Evolutionary conservation across 2,113 vertebrate species (phyloP), one percentile per base, ranked within the genome.

Genomic region (Nothoprocta pentlandii): DNA sequence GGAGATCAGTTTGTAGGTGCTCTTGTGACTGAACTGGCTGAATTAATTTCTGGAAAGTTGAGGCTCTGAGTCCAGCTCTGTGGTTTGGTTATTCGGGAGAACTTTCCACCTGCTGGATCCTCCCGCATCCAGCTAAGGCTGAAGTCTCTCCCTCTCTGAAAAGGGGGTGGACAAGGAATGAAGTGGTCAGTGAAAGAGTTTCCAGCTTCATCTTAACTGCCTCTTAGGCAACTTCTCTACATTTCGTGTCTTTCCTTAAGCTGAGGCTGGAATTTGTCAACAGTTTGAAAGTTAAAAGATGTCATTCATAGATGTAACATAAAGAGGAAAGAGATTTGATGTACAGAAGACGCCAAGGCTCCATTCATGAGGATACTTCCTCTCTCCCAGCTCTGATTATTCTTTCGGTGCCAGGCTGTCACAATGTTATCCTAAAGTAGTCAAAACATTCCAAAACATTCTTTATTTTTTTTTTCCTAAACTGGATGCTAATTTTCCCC

Each of bases 161-260:
- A 26, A 28, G 1, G 36, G 3, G 0, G 3, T 49, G 8, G 51
- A 25, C 9, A n/a, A 11, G 3, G 5, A 2, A 34, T 44, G 1
- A 1, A 75, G 2, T 3, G 19, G 5, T 73, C 56, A 42, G 46
- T 23, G 46, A 28, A 41, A 73, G 5, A 75, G 11, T 76, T 9
- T 76, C 4, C 47, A 80, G 10, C 6, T 88, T 66, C 19, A 47
- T 54, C 32, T 54, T 47, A 61, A 34, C 2, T 78, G 10, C 3
- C 6, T 85, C 3, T 44, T 86, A 42, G 32, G 23, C 32, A 86
- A 6, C 2, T 64, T 79, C 16, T 19, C 36, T 78, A 3, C 5
- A 32, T 46, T 67, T 36, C 62, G 3, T 42, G 2, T 75, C 51
- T 66, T 58, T 41, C 2, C 10, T 62, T 66, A 78, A 62, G 12